A percentile compares a stretch with the other conserved stretches of the same genome.
Conservation (phyloP, 1,140 invertebrate genomes). For the Drosophila azteca region DNA sequence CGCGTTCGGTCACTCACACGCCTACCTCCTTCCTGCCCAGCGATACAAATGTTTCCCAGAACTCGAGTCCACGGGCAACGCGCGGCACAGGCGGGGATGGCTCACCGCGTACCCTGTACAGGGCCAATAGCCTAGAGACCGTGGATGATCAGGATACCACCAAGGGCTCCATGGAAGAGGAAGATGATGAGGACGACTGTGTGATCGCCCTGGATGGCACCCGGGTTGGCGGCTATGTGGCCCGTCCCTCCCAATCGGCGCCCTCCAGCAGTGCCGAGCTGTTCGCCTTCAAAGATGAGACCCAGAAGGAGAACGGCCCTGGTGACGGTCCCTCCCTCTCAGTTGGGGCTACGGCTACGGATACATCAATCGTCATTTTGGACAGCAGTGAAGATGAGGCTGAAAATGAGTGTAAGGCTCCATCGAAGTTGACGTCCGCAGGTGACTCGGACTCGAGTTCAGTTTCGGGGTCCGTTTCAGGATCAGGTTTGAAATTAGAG, state of each 20-base stretch:
- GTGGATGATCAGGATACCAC: conserved; percentile 66
- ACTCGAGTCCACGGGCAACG: conserved; percentile 51
- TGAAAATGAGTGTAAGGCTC: not conserved
- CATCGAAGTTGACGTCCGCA: not conserved
- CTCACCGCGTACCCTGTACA: conserved; percentile 44
- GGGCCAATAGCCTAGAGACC: conserved; percentile 67
- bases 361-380: conserved; percentile 46
- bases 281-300: conserved; percentile 62
- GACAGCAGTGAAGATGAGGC: conserved; percentile 41
- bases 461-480: too few species aligned
- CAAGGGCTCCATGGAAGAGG: conserved; percentile 64
- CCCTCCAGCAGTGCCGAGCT: conserved; percentile 61
- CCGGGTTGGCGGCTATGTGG: conserved; percentile 65
- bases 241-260: conserved; percentile 29
- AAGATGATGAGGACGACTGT: conserved; percentile 61
- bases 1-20: conserved; percentile 61
- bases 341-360: conserved; percentile 54
- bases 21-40: conserved; percentile 66
- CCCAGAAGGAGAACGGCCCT: not conserved
- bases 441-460: too few species aligned
- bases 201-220: conserved; percentile 67
- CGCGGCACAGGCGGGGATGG: conserved; percentile 26
- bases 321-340: conserved; percentile 29
- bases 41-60: conserved; percentile 66
- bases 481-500: too few species aligned